phyloP scores from a whole-genome alignment of 2,797 vertebrate species.

The Hippopotamyrus pictus region DNA sequence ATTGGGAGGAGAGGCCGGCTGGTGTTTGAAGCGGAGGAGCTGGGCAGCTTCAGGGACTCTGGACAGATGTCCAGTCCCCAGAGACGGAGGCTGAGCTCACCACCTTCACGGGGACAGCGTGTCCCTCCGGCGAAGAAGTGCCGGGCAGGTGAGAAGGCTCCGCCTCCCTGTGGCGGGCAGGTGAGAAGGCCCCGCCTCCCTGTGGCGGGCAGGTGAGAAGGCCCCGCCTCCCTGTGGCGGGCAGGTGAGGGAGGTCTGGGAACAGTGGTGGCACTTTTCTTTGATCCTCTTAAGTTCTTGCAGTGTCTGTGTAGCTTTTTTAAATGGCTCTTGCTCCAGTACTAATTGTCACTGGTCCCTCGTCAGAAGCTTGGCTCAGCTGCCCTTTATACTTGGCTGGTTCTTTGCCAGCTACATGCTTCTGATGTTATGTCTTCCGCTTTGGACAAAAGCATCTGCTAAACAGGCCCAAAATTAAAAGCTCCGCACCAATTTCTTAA shows the following conservation, averaged over 20 bases:
- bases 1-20: conserved; percentile 42
- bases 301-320: background rate
- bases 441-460: background rate
- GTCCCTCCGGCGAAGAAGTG: conserved; percentile 10
- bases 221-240: background rate
- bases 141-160: conserved; percentile 31
- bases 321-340: background rate
- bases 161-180: conserved; percentile 21
- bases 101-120: too few species aligned
- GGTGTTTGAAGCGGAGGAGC: conserved; percentile 52
- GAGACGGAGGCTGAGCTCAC: conserved; percentile 45
- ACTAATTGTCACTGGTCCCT: background rate
- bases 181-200: conserved; percentile 12
- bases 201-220: conserved; percentile 32
- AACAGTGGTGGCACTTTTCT: background rate
- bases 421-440: background rate
- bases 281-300: background rate
- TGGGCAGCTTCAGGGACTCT: conserved; percentile 32
- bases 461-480: background rate
- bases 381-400: background rate
- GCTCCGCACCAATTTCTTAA: background rate
- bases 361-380: background rate
- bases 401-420: background rate
- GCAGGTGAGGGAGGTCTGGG: conserved; percentile 28
- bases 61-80: conserved; percentile 44